phyloP scores from a whole-genome alignment of 2,113 vertebrate genomes.

The Columba livia region DNA sequence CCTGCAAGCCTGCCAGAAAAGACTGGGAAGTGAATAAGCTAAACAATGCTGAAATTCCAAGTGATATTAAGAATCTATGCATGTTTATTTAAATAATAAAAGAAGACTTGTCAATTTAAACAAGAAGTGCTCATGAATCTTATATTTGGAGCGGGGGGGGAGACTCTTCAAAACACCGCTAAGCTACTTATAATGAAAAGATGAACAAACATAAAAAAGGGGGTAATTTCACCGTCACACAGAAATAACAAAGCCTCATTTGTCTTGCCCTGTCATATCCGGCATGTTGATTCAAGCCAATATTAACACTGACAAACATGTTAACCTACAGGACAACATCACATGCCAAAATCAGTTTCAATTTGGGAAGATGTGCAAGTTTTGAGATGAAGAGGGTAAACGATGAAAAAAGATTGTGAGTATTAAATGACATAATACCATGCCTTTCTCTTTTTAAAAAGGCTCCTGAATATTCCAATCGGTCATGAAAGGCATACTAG shows the following conservation, averaged over 20 bases:
- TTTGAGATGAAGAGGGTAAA: background rate
- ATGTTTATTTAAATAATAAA: constrained; percentile 75
- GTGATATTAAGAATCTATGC: constrained; percentile 63
- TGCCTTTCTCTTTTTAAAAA: background rate
- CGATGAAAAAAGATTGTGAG: background rate
- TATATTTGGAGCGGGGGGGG: background rate
- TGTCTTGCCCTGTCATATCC: constrained; percentile 44
- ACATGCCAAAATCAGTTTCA: background rate
- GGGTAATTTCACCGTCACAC: constrained; percentile 14
- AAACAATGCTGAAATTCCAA: constrained; percentile 75
- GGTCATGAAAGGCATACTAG: background rate
- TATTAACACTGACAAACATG: constrained; percentile 44
- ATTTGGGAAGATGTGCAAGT: background rate
- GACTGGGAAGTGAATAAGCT: constrained; percentile 70
- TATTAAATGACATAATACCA: background rate
- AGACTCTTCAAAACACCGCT: constrained; percentile 59
- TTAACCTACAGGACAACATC: background rate
- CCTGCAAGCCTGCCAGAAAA: constrained; percentile 61
- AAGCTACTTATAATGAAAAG: constrained; percentile 70
- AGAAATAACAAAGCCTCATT: constrained; percentile 60
- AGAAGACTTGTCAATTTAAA: constrained; percentile 64
- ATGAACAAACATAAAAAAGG: constrained; percentile 32
- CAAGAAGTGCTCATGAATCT: constrained; percentile 42
- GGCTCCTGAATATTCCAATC: background rate
- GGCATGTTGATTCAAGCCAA: constrained; percentile 21